These are phyloP conservation scores for Rhyacophila evoluta DNA, from an alignment of 2,888 invertebrate genomes.

Conservation along the genomic window DNA sequence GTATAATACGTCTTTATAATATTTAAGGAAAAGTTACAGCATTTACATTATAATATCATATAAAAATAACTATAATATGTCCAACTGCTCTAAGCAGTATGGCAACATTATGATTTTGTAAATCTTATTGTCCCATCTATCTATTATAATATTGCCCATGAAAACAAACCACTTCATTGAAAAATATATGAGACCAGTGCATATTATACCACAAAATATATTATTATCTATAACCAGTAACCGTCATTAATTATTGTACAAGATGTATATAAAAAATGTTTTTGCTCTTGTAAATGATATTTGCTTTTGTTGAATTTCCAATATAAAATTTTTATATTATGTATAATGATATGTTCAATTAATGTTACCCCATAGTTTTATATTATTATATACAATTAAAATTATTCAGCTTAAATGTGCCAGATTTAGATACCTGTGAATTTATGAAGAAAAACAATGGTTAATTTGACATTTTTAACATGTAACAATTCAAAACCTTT, in stretches of 20 bases:
- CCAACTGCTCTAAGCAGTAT: not conserved
- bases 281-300: not conserved
- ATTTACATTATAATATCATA: no score
- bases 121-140: not conserved
- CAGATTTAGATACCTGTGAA: not conserved
- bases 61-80: not conserved
- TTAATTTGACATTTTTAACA: no score
- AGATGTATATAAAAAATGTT: not conserved
- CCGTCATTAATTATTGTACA: slow-evolving; percentile 26
- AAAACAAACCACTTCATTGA: no score
- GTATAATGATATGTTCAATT: not conserved
- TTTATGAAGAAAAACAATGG: not conserved
- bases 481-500: no score
- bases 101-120: not conserved
- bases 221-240: not conserved
- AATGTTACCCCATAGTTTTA: not conserved
- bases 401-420: slow-evolving; percentile 6
- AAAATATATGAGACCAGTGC: not conserved
- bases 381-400: not conserved
- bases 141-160: no score
- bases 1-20: no score
- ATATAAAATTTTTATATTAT: not conserved
- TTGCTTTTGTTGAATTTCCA: not conserved
- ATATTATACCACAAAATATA: not conserved
- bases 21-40: no score